Percentiles rank a stretch among this genome's conserved stretches.
Conservation (phyloP, 2,888 invertebrate species). For the Drosophila tanythrix region DNA sequence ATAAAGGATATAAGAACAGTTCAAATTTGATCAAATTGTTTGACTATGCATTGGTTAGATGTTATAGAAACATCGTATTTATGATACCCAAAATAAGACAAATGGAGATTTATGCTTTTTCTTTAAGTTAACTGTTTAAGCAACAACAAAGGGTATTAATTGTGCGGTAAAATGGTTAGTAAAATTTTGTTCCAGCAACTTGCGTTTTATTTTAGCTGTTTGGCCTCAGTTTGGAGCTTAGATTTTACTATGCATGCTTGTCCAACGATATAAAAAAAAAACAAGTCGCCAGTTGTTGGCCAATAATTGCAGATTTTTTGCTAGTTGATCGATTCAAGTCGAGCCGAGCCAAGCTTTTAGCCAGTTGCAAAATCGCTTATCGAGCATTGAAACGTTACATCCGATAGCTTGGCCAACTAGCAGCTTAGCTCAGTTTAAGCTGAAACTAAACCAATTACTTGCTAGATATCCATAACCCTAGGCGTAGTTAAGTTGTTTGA, state of each 20-base stretch:
- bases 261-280: conserved; percentile 36
- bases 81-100: neutral
- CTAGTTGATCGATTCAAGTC: conserved; percentile 31
- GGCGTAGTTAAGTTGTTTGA: conserved; percentile 14
- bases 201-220: conserved; percentile 10
- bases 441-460: conserved; percentile 10
- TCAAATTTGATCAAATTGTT: neutral
- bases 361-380: conserved; percentile 60
- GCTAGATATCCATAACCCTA: conserved; percentile 17
- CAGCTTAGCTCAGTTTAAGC: conserved; percentile 5
- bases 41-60: neutral
- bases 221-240: conserved; percentile 29
- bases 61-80: neutral
- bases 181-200: conserved; percentile 3
- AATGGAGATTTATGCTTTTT: neutral
- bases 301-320: conserved; percentile 65
- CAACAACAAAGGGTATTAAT: conserved; percentile 8
- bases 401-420: conserved; percentile 12
- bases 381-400: conserved; percentile 27
- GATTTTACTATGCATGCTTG: conserved; percentile 36
- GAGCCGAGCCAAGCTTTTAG: conserved; percentile 24
- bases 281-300: conserved; percentile 52
- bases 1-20: neutral
- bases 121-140: neutral
- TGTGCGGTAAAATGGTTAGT: neutral